Evolutionary conservation across 2,888 invertebrate species (phyloP).

Genomic region (Aquatica leii): DNA sequence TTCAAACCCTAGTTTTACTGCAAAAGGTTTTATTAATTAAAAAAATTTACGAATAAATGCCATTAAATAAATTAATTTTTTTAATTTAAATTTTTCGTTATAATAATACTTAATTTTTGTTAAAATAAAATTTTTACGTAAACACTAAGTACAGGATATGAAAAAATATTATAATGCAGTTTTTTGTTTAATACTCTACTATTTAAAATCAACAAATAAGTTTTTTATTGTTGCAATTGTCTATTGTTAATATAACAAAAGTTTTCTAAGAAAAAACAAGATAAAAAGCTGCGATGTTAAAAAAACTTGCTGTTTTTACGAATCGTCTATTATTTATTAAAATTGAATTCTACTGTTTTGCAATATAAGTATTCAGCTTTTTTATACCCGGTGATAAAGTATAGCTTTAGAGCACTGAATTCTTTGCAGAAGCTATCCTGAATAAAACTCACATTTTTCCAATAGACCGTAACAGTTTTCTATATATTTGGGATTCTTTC

Average conservation of each 20-base stretch:
- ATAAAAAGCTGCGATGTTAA: neutral
- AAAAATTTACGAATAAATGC: too few relatives aligned
- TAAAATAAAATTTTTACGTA: too few relatives aligned
- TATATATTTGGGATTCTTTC: slow-evolving; percentile 32
- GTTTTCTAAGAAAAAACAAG: too few relatives aligned
- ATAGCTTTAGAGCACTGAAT: slow-evolving; percentile 28
- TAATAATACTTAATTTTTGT: neutral
- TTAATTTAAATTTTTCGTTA: slow-evolving; percentile 2
- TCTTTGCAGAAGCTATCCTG: slow-evolving; percentile 37
- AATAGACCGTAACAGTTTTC: slow-evolving; percentile 39
- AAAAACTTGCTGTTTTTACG: slow-evolving; percentile 7
- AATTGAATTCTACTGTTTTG: slow-evolving; percentile 17
- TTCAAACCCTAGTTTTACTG: slow-evolving; percentile 31
- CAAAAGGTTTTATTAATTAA: slow-evolving; percentile 44
- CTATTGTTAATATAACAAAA: too few relatives aligned
- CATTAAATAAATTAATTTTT: too few relatives aligned
- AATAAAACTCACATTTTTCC: slow-evolving; percentile 41
- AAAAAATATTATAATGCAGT: too few relatives aligned
- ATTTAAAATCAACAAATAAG: too few relatives aligned
- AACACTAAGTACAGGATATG: too few relatives aligned
- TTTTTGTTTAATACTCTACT: too few relatives aligned
- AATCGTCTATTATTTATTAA: slow-evolving; percentile 25
- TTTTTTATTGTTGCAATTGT: too few relatives aligned
- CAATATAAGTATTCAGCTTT: slow-evolving; percentile 29
- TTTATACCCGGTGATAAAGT: slow-evolving; percentile 32